These are phyloP conservation scores for Peromyscus polionotus DNA, from an alignment of 2,113 vertebrate species.

Conservation along the genomic window DNA sequence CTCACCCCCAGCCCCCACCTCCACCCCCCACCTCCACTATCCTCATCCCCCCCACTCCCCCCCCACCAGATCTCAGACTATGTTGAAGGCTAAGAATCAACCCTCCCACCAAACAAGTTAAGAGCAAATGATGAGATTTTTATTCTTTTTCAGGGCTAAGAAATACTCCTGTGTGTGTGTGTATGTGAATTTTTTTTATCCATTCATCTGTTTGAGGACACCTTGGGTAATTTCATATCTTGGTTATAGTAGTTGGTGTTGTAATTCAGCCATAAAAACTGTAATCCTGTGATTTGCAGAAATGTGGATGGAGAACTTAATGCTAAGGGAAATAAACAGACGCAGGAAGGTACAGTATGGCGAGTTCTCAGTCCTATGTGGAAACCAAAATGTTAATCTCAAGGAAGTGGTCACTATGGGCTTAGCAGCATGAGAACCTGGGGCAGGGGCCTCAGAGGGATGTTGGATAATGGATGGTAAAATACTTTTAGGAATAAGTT, in stretches of 20 bases:
- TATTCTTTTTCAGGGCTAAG: not conserved
- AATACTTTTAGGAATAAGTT: not conserved
- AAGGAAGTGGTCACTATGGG: not conserved
- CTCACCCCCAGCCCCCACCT: rapidly evolving
- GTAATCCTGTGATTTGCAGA: not conserved
- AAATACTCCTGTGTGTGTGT: not conserved
- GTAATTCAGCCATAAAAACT: not conserved
- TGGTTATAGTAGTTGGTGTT: not conserved
- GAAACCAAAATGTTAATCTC: not conserved
- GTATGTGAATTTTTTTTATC: not conserved
- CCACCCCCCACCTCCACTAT: too few relatives aligned
- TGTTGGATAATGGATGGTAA: not conserved
- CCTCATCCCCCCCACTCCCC: too few relatives aligned
- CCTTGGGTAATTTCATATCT: not conserved
- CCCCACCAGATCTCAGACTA: not conserved
- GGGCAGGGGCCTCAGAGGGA: not conserved
- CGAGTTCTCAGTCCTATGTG: not conserved
- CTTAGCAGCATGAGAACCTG: not conserved
- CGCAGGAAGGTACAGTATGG: not conserved
- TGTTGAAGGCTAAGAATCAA: not conserved
- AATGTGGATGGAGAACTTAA: not conserved
- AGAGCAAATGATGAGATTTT: not conserved
- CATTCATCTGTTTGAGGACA: not conserved
- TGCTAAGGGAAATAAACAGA: not conserved
- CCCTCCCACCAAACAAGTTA: too few relatives aligned